Conservation (phyloP, 2,113 vertebrate genomes). For the Crotalus tigris region DNA sequence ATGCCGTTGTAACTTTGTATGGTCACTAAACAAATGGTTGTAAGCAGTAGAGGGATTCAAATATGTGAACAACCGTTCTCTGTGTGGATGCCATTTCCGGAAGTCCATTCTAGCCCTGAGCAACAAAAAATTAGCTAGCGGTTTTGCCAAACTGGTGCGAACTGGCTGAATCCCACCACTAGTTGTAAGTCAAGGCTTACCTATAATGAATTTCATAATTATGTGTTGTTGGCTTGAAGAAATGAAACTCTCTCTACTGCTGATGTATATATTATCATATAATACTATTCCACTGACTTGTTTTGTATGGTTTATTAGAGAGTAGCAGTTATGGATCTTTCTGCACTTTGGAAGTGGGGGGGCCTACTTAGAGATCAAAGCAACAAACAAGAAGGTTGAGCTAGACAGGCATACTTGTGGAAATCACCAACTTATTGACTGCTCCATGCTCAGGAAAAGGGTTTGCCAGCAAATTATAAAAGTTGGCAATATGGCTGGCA, state of each 20-base stretch:
- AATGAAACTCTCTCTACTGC: background rate
- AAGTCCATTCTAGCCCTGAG: no score
- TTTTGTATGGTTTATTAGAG: background rate
- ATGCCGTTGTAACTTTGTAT: background rate
- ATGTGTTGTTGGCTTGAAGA: background rate
- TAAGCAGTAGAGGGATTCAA: no score
- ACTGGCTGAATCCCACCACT: background rate
- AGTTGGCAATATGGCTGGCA: constrained; percentile 29
- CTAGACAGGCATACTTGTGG: constrained; percentile 40
- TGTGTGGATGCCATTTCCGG: no score
- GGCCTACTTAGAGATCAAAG: constrained; percentile 19
- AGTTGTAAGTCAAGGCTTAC: background rate
- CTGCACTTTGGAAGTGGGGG: background rate
- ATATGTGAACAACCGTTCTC: no score
- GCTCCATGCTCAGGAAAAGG: constrained; percentile 27
- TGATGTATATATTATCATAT: background rate
- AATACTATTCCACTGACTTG: background rate
- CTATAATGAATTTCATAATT: background rate
- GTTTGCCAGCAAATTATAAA: constrained; percentile 43
- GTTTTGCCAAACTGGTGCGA: no score
- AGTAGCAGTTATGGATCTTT: background rate
- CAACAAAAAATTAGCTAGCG: no score
- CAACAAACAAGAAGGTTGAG: background rate
- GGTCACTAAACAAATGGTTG: background rate
- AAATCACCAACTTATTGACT: constrained; percentile 38